Evolutionary conservation across 1,140 invertebrate genomes (phyloP).

Genomic region (Saxidomus purpurata): DNA sequence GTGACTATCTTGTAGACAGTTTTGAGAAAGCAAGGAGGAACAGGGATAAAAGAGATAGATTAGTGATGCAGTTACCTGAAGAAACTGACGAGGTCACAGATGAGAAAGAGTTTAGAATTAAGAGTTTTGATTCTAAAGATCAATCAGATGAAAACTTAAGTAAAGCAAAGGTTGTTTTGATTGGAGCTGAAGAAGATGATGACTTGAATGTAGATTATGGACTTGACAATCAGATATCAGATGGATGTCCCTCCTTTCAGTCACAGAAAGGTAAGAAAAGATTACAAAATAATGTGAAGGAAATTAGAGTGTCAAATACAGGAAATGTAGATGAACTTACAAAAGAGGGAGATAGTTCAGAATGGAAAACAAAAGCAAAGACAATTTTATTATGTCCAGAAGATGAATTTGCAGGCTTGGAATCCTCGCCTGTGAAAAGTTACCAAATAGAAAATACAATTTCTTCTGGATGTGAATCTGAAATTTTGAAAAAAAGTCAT

Average conservation of each 20-base stretch:
- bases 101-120: background rate
- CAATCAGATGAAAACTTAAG: background rate
- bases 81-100: background rate
- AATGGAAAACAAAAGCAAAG: background rate
- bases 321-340: background rate
- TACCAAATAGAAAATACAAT: background rate
- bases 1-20: background rate
- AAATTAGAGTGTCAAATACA: background rate
- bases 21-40: background rate
- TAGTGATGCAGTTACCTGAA: background rate
- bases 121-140: background rate
- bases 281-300: background rate
- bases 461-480: background rate
- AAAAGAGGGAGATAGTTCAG: background rate
- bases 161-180: constrained; percentile 26
- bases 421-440: background rate
- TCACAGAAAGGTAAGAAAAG: background rate
- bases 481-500: background rate
- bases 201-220: constrained; percentile 24
- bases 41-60: background rate
- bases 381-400: constrained; percentile 14
- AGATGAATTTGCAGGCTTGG: constrained; percentile 46
- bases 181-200: constrained; percentile 51
- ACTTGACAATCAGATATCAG: background rate
- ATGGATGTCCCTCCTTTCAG: background rate